A percentile compares a stretch with the other conserved stretches of the same genome.
Conservation (phyloP, 2,797 vertebrate genomes). For the Naso thynnoides region DNA sequence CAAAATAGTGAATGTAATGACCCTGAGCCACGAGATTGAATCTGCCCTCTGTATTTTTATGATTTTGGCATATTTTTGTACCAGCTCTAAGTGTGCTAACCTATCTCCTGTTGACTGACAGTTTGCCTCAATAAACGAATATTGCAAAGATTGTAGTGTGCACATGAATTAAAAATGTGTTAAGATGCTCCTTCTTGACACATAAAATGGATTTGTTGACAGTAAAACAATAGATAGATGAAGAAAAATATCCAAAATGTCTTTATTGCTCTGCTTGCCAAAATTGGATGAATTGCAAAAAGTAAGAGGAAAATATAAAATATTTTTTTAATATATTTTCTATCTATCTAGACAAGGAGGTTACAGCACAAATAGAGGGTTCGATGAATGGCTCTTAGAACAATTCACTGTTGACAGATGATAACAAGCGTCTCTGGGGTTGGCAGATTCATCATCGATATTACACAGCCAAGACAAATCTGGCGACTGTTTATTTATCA, state of each 20-base stretch:
- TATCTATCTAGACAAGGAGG: background rate
- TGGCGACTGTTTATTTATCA: conserved; percentile 57
- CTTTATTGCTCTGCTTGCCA: too few species aligned
- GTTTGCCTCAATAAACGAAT: too few species aligned
- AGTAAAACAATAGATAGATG: too few species aligned
- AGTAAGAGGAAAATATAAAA: too few species aligned
- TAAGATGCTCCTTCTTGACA: too few species aligned
- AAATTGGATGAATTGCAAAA: too few species aligned
- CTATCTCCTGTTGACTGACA: background rate
- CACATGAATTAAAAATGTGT: too few species aligned
- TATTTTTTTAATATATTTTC: too few species aligned
- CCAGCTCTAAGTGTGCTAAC: background rate
- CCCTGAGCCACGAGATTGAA: background rate
- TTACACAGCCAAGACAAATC: conserved; percentile 52
- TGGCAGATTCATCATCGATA: conserved; percentile 58
- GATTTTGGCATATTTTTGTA: background rate
- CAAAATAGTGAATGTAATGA: too few species aligned
- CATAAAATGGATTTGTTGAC: too few species aligned
- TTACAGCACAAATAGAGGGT: background rate
- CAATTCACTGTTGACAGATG: conserved; percentile 36
- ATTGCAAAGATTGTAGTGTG: too few species aligned
- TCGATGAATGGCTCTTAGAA: conserved; percentile 3
- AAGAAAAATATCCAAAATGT: too few species aligned
- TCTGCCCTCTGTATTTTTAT: background rate
- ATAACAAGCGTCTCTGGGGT: conserved; percentile 45